Conservation (phyloP, 2,797 vertebrate genomes). For the Alcedo atthis region DNA sequence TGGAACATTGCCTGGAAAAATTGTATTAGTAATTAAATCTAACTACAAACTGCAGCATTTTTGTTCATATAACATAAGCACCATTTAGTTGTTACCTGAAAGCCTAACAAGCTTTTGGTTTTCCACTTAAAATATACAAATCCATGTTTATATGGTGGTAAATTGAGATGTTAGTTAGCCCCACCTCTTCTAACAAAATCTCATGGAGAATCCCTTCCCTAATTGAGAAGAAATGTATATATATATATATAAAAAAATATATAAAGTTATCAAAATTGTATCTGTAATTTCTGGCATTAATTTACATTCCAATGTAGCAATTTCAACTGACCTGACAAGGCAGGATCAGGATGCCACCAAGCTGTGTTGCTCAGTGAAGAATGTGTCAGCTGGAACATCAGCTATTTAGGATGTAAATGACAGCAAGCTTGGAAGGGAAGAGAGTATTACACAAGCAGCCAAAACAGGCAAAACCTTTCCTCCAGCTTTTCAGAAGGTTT, state of each 20-base stretch:
- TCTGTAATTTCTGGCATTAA: conserved; percentile 9
- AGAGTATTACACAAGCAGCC: neutral
- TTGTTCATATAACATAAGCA: neutral
- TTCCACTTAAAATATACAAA: neutral
- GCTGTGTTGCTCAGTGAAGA: neutral
- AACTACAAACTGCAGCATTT: neutral
- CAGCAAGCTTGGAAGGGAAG: neutral
- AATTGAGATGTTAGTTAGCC: neutral
- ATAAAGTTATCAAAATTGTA: neutral
- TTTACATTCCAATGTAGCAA: conserved; percentile 14
- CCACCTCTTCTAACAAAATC: neutral
- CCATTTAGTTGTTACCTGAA: neutral
- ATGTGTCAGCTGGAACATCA: conserved; percentile 16
- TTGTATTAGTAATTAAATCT: neutral
- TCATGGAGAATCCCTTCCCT: neutral
- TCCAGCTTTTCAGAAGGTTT: neutral
- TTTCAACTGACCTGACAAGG: conserved; percentile 8
- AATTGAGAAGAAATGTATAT: neutral
- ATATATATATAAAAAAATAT: neutral
- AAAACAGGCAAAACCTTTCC: neutral
- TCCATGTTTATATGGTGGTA: neutral
- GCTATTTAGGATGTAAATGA: neutral
- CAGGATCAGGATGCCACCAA: neutral
- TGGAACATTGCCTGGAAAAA: neutral
- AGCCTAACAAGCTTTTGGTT: neutral